These are phyloP conservation scores for Galerucella nymphaeae DNA, from an alignment of 2,888 invertebrate species.

Conservation along the genomic window DNA sequence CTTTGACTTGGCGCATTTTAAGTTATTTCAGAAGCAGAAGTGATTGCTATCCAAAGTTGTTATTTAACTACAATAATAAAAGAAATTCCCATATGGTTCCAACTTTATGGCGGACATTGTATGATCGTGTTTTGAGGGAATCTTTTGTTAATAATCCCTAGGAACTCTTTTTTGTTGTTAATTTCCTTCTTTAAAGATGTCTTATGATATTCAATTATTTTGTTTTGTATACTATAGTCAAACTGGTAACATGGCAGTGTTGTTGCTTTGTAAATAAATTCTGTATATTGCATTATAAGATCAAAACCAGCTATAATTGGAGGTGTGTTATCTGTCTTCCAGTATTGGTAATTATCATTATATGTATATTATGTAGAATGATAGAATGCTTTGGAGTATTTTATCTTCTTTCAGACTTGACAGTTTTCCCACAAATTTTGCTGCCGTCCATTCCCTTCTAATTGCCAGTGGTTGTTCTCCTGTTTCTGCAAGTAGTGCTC, in stretches of 20 bases:
- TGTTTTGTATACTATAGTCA: neutral
- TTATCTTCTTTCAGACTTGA: neutral
- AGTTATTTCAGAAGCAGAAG: too few species aligned
- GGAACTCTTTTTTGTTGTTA: neutral
- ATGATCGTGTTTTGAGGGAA: neutral
- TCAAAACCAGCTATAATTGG: neutral
- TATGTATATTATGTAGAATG: too few species aligned
- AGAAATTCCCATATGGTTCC: too few species aligned
- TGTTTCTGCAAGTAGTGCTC: constrained; percentile 29
- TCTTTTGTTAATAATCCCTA: neutral
- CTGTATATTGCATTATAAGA: neutral
- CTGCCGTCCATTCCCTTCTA: constrained; percentile 22
- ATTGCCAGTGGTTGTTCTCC: constrained; percentile 15
- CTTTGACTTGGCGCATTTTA: too few species aligned
- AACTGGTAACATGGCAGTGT: neutral
- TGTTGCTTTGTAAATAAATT: neutral
- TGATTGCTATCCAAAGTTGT: too few species aligned
- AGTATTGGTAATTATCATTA: too few species aligned
- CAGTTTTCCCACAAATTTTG: constrained; percentile 5
- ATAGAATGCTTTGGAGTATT: neutral
- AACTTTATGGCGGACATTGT: too few species aligned
- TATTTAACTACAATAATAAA: too few species aligned
- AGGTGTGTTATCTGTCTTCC: neutral
- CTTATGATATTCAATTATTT: neutral
- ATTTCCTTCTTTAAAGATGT: neutral